Evolutionary conservation across 2,888 invertebrate genomes (phyloP).

Genomic region (Enchytraeus crypticus): DNA sequence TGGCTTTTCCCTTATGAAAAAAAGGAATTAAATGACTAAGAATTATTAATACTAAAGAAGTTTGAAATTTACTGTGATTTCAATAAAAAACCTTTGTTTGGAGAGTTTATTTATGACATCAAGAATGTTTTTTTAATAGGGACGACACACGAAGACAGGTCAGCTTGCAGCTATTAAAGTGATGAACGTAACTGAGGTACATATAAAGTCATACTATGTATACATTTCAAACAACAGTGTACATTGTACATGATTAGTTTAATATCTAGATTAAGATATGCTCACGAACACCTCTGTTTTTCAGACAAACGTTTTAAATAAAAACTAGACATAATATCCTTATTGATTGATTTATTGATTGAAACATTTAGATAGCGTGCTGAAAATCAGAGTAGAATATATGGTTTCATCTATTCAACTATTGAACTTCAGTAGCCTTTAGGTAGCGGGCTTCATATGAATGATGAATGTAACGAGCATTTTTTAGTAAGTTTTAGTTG

Average conservation of each 20-base stretch:
- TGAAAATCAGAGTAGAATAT: no score
- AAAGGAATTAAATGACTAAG: no score
- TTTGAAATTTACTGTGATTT: no score
- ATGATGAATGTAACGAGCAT: no score
- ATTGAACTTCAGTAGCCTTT: no score
- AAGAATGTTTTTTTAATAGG: slow-evolving; percentile 59
- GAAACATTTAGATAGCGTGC: no score
- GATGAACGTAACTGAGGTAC: slow-evolving; percentile 94
- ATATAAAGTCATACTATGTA: slow-evolving; percentile 22
- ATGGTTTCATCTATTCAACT: no score
- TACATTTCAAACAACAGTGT: not conserved
- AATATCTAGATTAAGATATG: slow-evolving; percentile 29
- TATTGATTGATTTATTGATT: no score
- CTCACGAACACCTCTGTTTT: not conserved
- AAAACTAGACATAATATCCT: not conserved
- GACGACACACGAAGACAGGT: slow-evolving; percentile 97
- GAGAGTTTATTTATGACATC: not conserved
- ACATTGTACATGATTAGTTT: not conserved
- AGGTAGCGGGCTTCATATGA: no score
- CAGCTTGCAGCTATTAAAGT: slow-evolving; percentile 99
- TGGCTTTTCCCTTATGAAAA: no score
- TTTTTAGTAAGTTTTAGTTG: no score
- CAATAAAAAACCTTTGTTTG: not conserved
- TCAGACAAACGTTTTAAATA: not conserved
- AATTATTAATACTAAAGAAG: no score